Base-by-base conservation (phyloP, 1,140 invertebrate genomes). In the Leptestheria dahalacensis region DNA sequence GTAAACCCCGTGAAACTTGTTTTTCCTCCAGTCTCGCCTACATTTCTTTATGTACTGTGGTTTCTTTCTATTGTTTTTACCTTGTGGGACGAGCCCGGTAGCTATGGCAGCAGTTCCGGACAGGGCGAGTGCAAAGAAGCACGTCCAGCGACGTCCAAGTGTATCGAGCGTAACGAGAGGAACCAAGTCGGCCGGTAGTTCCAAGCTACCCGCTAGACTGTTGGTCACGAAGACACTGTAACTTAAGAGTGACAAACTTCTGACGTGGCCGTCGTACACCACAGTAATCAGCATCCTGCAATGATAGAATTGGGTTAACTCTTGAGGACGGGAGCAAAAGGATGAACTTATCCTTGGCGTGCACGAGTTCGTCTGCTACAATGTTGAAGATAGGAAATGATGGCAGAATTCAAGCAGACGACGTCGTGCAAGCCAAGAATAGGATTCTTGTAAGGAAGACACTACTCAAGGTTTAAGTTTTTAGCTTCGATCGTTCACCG, bases 261-360 rank as follows among this genome's bases (percentile, higher is more conserved):
- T 74, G 2, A 89, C 86, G 67, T 91, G 86, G 1, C 87, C 88
- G 65, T 91, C 87, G 66, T 91, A 91, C 1, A 88, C 82, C 68
- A 92, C 67, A 1, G 86, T 88, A 58, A 91, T 84, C 11, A 81
- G 78, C 84, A 91, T 89, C 80, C 80, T 21, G 53, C 26, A 53
- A 51, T 33, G 47, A 48, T 54, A 58, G 20, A 54, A 47, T 26
- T 41, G n/a, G 21, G 41, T 62, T 59, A 23, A 29, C 21, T 41
- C 11, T 60, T 60, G n/a, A 62, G 20, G 15, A 48, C 4, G 24
- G 9, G 29, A 25, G 49, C 24, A 21, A 29, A n/a, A n/a, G n/a
- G n/a, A n/a, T n/a, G n/a, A n/a, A n/a, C n/a, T n/a, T n/a, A n/a
- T n/a, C n/a, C n/a, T n/a, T n/a, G n/a, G n/a, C n/a, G n/a, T n/a